Percentiles rank a stretch among this genome's conserved stretches.
Evolutionary conservation across 1,140 invertebrate genomes (phyloP).

Genomic region (Archivesica marissinica): DNA sequence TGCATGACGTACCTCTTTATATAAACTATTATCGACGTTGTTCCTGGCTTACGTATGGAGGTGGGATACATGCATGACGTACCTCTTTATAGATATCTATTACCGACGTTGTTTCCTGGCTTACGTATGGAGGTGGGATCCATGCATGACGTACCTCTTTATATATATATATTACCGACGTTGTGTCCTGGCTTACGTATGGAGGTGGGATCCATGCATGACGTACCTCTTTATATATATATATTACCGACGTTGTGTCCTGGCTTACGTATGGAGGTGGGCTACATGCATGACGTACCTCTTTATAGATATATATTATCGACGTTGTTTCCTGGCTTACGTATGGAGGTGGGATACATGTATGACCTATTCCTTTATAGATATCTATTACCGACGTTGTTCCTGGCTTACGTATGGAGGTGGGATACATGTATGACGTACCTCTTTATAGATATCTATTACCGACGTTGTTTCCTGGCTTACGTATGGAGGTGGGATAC

Average conservation of each 20-base stretch:
- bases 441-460: background rate
- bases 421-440: background rate
- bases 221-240: background rate
- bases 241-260: background rate
- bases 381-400: background rate
- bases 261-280: slow-evolving; percentile 5
- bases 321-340: background rate
- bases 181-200: background rate
- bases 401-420: slow-evolving; percentile 1
- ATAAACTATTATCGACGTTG: background rate
- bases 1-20: background rate
- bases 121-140: background rate
- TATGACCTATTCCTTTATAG: background rate
- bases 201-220: background rate
- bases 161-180: background rate
- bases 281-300: background rate
- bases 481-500: background rate
- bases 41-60: slow-evolving; percentile 1
- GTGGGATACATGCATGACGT: background rate
- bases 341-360: slow-evolving; percentile 5
- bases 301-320: background rate
- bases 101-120: background rate
- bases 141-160: background rate
- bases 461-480: background rate
- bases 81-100: background rate